Evolutionary conservation across 2,113 vertebrate species (phyloP).

Genomic region (Myiopsitta monachus): DNA sequence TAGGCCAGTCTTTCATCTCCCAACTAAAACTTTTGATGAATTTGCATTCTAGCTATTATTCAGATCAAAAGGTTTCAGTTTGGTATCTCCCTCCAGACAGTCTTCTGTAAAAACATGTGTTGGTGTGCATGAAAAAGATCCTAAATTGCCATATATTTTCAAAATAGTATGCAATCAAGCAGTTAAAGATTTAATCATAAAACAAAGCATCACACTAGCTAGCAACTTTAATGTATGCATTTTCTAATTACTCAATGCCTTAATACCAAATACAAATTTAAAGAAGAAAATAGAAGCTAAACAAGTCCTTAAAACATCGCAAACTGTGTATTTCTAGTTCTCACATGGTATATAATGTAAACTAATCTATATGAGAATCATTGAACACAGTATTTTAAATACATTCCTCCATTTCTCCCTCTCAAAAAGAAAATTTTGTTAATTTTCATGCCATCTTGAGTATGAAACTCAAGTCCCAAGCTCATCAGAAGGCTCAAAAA

Average conservation of each 20-base stretch:
- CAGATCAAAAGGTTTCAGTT: neutral
- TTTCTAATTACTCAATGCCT: neutral
- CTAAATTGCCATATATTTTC: neutral
- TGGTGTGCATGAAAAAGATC: neutral
- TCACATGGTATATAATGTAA: neutral
- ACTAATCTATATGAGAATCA: neutral
- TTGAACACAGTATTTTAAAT: neutral
- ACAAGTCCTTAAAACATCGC: neutral
- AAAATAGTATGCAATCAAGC: neutral
- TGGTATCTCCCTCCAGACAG: neutral
- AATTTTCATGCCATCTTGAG: neutral
- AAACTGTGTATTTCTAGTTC: neutral
- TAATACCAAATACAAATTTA: neutral
- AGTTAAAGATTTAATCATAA: neutral
- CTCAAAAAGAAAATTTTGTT: neutral
- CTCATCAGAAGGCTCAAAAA: neutral
- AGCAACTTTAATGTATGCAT: neutral
- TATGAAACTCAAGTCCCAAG: neutral
- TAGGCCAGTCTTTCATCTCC: neutral
- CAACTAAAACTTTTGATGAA: neutral
- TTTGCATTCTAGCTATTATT: neutral
- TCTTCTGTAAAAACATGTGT: neutral
- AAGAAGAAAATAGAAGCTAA: neutral
- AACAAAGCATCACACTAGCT: neutral
- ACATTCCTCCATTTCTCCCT: neutral